Percentiles rank a stretch among this genome's conserved stretches.
These are phyloP conservation scores for Panorpa germanica DNA, from an alignment of 2,888 invertebrate genomes.

Conservation along the genomic window DNA sequence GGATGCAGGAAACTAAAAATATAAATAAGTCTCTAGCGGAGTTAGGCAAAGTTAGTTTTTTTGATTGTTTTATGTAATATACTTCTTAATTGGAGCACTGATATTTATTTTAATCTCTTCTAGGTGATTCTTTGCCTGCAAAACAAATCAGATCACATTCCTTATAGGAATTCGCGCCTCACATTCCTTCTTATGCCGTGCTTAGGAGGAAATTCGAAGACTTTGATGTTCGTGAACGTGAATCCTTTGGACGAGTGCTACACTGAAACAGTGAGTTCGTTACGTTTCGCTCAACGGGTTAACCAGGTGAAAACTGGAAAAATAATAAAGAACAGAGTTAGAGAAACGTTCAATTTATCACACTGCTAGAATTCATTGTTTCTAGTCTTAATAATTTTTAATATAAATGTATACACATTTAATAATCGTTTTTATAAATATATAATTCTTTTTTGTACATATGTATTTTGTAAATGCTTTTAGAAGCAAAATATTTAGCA, in stretches of 20 bases:
- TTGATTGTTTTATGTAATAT: conserved; percentile 6
- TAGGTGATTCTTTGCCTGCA: conserved; percentile 65
- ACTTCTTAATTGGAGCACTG: conserved; percentile 5
- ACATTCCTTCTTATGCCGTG: conserved; percentile 78
- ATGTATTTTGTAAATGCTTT: too few species aligned
- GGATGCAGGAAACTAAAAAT: conserved; percentile 67
- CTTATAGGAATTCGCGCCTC: conserved; percentile 77
- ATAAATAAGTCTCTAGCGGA: conserved; percentile 71
- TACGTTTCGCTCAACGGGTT: conserved; percentile 75
- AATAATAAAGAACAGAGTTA: too few species aligned
- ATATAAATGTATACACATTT: too few species aligned
- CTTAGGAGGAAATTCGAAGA: conserved; percentile 82
- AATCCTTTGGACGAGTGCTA: conserved; percentile 71
- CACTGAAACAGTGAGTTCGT: conserved; percentile 70
- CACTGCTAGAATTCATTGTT: too few species aligned
- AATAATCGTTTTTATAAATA: too few species aligned
- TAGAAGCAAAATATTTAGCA: too few species aligned
- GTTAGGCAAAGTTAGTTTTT: conserved; percentile 43
- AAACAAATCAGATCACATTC: conserved; percentile 69
- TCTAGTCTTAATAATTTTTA: too few species aligned
- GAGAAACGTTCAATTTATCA: too few species aligned
- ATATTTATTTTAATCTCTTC: too few species aligned
- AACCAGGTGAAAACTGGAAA: too few species aligned
- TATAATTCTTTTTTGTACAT: too few species aligned
- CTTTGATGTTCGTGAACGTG: conserved; percentile 83